Percentiles rank a stretch among this genome's conserved stretches.
phyloP scores from a whole-genome alignment of 2,113 vertebrate species.

The Cyanoliseus patagonus region DNA sequence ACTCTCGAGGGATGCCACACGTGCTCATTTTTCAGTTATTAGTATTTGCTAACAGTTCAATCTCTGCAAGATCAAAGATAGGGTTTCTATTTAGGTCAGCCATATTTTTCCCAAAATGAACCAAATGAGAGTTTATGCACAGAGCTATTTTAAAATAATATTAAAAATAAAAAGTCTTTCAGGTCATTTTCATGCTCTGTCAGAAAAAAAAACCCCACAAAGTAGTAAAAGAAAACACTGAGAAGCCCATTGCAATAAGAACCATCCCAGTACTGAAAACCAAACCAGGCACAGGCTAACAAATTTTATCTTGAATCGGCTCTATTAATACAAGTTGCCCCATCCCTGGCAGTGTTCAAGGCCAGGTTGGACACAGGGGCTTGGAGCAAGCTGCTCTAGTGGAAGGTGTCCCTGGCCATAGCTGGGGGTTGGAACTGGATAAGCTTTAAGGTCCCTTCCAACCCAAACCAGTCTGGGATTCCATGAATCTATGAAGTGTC shows the following conservation, averaged over 20 bases:
- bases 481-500: not conserved
- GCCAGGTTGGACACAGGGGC: not conserved
- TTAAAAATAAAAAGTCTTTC: not conserved
- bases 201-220: not conserved
- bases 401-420: not conserved
- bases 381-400: not conserved
- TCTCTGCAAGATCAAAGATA: conserved; percentile 58
- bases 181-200: not conserved
- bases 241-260: not conserved
- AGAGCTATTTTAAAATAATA: not conserved
- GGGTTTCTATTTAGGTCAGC: conserved; percentile 56
- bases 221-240: not conserved
- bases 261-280: not conserved
- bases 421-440: not conserved
- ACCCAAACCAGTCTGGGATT: not conserved
- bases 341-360: not conserved
- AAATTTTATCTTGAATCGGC: not conserved
- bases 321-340: not conserved
- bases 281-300: not conserved
- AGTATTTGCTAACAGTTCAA: conserved; percentile 51
- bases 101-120: conserved; percentile 26
- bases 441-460: not conserved
- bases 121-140: not conserved
- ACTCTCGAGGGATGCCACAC: conserved; percentile 16
- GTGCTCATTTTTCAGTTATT: conserved; percentile 47